Base-by-base conservation (phyloP, 37 sponge, comb jelly and placozoan genomes). In the Petrosia ficiformis region DNA sequence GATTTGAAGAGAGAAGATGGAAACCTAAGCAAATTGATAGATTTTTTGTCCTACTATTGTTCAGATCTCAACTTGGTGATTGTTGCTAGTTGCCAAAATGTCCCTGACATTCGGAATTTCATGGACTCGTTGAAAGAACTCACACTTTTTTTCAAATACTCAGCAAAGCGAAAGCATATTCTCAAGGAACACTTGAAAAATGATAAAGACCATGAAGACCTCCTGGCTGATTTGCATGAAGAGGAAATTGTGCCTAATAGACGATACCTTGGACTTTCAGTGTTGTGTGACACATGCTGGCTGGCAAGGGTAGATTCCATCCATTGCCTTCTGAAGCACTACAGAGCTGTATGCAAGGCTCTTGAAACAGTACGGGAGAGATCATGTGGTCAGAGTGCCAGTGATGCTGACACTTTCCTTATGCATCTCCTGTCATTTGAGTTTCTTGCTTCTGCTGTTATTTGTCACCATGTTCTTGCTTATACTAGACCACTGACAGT, bases 231-330 rank as follows among this genome's bases (percentile, higher is more conserved):
- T n/a, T 42, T 14, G 34, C 48, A 3, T 64, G 72, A 72, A 39
- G 66, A 71, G 1, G 65, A 59, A 10, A 35, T 29, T 38, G 16
- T 24, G 22, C 44, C 44, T 38, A 6, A 28, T 32, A 42, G 29
- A 25, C 57, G 57, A 1, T 36, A 42, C 2, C 63, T 25, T 4
- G 81, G 63, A 5, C 11, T 80, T 37, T 73, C 73, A 38, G 57
- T 48, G 31, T 73, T 80, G 1, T 80, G 48, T 59, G 81, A 72
- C 2, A 80, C 72, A 71, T 36, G 73, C 11, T 80, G 81, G 81
- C 36, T 63, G 10, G 39, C 73, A 4, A 21, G 73, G 61, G 63
- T 80, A 21, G 73, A 80, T 30, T 80, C 80, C 1, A 80, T 70
- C 22, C 30, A 57, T 36, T 58, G 64, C 58, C 63, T 80, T 34